Conservation (phyloP, 1,140 invertebrate genomes). For the Drosophila auraria region DNA sequence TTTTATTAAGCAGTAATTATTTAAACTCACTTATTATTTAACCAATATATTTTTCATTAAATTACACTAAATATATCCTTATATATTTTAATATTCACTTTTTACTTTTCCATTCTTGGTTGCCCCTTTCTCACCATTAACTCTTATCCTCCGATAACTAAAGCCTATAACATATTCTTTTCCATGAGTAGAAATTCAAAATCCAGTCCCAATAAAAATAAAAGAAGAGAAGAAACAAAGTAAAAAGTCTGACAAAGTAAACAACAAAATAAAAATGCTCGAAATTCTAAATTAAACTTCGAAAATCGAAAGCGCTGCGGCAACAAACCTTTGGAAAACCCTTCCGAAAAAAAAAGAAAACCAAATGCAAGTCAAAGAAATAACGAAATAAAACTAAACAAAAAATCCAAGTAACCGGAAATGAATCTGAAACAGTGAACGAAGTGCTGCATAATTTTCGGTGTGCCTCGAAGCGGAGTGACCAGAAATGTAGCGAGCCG, state of each 20-base stretch:
- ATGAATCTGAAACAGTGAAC: slow-evolving; percentile 38
- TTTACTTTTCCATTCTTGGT: background rate
- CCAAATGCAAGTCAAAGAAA: slow-evolving; percentile 6
- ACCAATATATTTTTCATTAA: no score
- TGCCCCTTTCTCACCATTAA: no score
- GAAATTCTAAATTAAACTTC: slow-evolving; percentile 53
- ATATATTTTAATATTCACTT: background rate
- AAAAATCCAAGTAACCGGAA: slow-evolving; percentile 27
- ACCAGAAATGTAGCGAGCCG: slow-evolving; percentile 46
- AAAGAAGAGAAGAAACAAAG: slow-evolving; percentile 3
- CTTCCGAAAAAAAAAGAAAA: slow-evolving; percentile 5
- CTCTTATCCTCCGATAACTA: background rate
- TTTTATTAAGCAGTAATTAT: background rate
- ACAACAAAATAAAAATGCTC: slow-evolving; percentile 19
- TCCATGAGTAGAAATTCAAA: slow-evolving; percentile 20
- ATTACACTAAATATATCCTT: background rate
- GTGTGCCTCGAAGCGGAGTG: slow-evolving; percentile 28
- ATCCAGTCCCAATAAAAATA: background rate
- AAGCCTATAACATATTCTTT: background rate
- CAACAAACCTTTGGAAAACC: slow-evolving; percentile 59
- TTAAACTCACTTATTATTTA: no score
- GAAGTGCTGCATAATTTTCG: slow-evolving; percentile 49
- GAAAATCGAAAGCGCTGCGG: slow-evolving; percentile 71
- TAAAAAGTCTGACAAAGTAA: slow-evolving; percentile 6
- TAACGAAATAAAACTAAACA: slow-evolving; percentile 31